phyloP scores from a whole-genome alignment of 1,140 invertebrate genomes.

The Zaprionus lachaisei region DNA sequence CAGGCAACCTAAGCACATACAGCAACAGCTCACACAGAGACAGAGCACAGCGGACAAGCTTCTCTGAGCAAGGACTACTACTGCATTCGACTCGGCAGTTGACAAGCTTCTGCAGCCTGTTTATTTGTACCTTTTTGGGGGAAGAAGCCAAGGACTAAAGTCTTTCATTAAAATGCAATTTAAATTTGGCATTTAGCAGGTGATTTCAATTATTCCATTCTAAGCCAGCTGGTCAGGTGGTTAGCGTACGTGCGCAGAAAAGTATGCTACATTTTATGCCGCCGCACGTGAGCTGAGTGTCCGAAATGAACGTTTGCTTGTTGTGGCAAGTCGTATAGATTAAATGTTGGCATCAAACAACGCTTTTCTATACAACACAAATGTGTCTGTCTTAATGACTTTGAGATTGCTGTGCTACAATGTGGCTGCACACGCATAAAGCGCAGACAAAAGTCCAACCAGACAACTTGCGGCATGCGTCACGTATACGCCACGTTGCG shows the following conservation, averaged over 20 bases:
- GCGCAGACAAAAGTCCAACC: slow-evolving; percentile 6
- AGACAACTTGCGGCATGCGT: slow-evolving; percentile 26
- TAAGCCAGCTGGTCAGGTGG: slow-evolving; percentile 32
- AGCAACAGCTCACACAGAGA: background rate
- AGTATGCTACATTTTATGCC: slow-evolving; percentile 40
- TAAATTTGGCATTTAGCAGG: slow-evolving; percentile 49
- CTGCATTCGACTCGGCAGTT: slow-evolving; percentile 32
- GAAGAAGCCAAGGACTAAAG: slow-evolving; percentile 1
- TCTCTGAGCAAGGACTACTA: background rate
- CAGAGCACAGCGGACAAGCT: background rate
- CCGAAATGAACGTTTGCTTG: slow-evolving; percentile 56
- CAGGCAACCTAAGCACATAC: background rate
- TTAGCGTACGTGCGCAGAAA: slow-evolving; percentile 46
- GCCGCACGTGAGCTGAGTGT: slow-evolving; percentile 5
- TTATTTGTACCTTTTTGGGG: slow-evolving; percentile 54
- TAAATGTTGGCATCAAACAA: slow-evolving; percentile 47
- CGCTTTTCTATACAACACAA: slow-evolving; percentile 44
- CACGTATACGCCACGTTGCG: slow-evolving; percentile 60
- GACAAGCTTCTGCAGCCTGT: slow-evolving; percentile 40
- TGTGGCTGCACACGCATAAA: background rate
- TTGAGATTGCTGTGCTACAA: slow-evolving; percentile 57
- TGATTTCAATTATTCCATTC: slow-evolving; percentile 63
- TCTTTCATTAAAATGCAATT: slow-evolving; percentile 73
- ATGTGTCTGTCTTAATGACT: slow-evolving; percentile 65
- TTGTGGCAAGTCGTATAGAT: slow-evolving; percentile 45